Base-by-base conservation (phyloP, 1,140 invertebrate genomes). In the Arion vulgaris region DNA sequence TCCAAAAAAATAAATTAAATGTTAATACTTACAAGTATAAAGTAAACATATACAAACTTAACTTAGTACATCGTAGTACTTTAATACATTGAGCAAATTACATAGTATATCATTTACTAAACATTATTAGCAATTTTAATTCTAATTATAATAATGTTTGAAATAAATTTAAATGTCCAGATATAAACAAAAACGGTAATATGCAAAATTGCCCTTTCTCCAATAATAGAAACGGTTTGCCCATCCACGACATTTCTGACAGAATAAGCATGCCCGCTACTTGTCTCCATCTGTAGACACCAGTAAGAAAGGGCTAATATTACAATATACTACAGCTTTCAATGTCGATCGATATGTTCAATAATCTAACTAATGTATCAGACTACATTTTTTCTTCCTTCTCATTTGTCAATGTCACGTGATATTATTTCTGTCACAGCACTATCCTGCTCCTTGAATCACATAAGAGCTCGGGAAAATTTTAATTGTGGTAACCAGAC, bases 201-300 rank as follows among this genome's bases (percentile, higher is more conserved):
- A 80, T 80, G 28, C 62, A 71, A 51, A 80, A 80, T 51, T 80
- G 38, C 28, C 78, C 78, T n/a, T 1, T 80, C 78, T 28, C 78
- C 78, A 19, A 32, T 45, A 19, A 80, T 17, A 9, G 78, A 49
- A 32, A 80, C 78, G 1, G 66, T 80, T 26, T 80, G 78, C 19
- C 78, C 78, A 71, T 80, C 78, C 71, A 71, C 78, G 26, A 49
- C 26, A 41, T 80, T 80, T 71, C 78, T 36, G n/a, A 80, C 39
- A 51, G 15, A 49, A 51, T 80, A 80, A 34, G n/a, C 45, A n/a
- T 71, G 68, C 0, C 26, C 39, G 26, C 49, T 71, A 28, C 62
- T 69, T 49, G 62, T 28, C 62, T 80, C 78, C 78, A 80, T 80
- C 51, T 78, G 57, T 78, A 36, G 41, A 19, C 28, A 17, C 28